A percentile compares a stretch with the other conserved stretches of the same genome.
phyloP scores from a whole-genome alignment of 2,888 invertebrate species.

The Aphidoletes aphidimyza region DNA sequence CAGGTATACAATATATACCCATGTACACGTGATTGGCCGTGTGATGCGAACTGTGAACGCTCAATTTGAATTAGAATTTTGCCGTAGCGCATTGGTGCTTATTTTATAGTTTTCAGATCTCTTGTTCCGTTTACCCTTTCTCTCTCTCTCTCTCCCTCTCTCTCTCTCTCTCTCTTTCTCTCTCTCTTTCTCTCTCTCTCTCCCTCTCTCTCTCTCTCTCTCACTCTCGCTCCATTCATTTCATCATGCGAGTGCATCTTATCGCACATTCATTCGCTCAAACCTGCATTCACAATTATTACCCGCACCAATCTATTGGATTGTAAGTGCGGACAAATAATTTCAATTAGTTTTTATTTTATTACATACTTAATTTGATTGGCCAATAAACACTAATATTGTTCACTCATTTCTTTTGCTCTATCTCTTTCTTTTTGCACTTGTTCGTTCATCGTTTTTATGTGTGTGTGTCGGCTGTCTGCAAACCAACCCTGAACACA shows the following conservation, averaged over 20 bases:
- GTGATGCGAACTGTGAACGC: constrained; percentile 44
- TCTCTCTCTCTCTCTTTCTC: neutral
- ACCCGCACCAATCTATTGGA: neutral
- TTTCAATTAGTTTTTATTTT: constrained; percentile 51
- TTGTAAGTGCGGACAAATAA: constrained; percentile 38
- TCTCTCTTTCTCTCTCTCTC: too few relatives aligned
- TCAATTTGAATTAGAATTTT: constrained; percentile 1
- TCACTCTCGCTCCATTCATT: too few relatives aligned
- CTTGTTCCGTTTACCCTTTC: neutral
- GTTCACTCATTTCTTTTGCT: constrained; percentile 35
- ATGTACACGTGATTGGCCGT: constrained; percentile 7
- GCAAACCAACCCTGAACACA: too few relatives aligned
- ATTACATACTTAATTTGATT: constrained; percentile 51
- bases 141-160: neutral
- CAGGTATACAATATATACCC: neutral
- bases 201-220: too few relatives aligned
- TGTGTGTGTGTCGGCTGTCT: neutral
- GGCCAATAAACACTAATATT: constrained; percentile 46
- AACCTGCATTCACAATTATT: too few relatives aligned
- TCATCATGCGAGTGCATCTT: too few relatives aligned
- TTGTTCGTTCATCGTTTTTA: neutral
- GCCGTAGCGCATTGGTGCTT: neutral
- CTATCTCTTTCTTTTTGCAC: neutral
- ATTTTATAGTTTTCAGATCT: neutral
- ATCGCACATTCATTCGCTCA: too few relatives aligned